Percentiles rank a stretch among this genome's conserved stretches.
phyloP scores from a whole-genome alignment of 2,797 vertebrate species.

The Ctenopoma multispine region DNA sequence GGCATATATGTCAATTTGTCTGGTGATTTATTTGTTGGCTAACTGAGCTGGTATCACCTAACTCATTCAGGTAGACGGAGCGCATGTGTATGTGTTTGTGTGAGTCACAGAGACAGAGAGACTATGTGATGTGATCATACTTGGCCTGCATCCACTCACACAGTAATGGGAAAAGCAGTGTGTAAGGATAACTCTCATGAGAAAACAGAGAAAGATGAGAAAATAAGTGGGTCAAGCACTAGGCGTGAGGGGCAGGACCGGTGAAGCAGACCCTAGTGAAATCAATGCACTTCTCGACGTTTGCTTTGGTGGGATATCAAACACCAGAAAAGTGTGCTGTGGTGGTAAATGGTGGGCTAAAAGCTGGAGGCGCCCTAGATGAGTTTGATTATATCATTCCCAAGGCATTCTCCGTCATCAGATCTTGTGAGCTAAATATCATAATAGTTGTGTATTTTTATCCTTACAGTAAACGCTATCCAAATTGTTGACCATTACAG shows the following conservation, averaged over 20 bases:
- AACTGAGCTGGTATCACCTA: constrained; percentile 83
- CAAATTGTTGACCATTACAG: constrained; percentile 47
- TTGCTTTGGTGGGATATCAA: constrained; percentile 82
- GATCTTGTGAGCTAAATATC: constrained; percentile 62
- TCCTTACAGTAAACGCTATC: constrained; percentile 64
- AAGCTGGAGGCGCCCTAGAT: constrained; percentile 71
- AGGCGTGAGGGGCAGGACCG: constrained; percentile 79
- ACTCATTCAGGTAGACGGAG: constrained; percentile 78
- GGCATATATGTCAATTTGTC: constrained; percentile 85
- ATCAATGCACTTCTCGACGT: constrained; percentile 82
- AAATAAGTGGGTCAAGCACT: constrained; percentile 89
- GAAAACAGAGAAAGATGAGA: constrained; percentile 87
- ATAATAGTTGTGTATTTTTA: constrained; percentile 63
- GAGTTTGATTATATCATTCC: constrained; percentile 73
- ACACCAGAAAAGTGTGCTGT: constrained; percentile 74
- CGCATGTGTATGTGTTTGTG: constrained; percentile 18
- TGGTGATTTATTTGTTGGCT: constrained; percentile 86
- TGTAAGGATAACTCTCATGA: constrained; percentile 84
- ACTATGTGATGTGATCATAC: constrained; percentile 75
- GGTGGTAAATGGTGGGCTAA: constrained; percentile 73
- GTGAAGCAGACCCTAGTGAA: constrained; percentile 79
- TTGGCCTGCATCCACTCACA: constrained; percentile 81
- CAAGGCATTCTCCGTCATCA: constrained; percentile 62
- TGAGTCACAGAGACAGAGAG: constrained; percentile 54
- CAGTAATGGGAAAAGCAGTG: constrained; percentile 82